phyloP scores from a whole-genome alignment of 2,888 invertebrate species.

The Smittia sp. region DNA sequence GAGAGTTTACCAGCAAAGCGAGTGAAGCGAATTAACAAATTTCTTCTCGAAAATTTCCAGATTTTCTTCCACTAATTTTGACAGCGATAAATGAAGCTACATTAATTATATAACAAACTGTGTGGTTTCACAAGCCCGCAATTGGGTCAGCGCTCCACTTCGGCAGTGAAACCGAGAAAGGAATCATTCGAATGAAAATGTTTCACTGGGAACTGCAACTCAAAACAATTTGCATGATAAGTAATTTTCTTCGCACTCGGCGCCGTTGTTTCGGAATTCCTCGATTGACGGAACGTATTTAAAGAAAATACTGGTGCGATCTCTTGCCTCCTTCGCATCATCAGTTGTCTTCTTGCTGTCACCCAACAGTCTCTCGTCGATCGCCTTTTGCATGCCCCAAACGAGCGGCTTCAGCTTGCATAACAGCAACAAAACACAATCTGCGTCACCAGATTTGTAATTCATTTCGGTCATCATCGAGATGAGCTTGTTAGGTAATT shows the following conservation, averaged over 20 bases:
- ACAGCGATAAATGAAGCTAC: too few relatives aligned
- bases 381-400: conserved; percentile 31
- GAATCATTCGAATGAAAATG: too few relatives aligned
- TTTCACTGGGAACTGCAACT: neutral
- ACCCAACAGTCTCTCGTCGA: neutral
- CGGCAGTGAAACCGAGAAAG: too few relatives aligned
- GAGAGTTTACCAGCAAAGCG: too few relatives aligned
- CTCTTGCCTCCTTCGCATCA: neutral
- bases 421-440: conserved; percentile 13
- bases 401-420: conserved; percentile 32
- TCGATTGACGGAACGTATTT: conserved; percentile 11
- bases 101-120: too few relatives aligned
- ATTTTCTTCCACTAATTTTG: too few relatives aligned
- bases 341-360: neutral
- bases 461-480: neutral
- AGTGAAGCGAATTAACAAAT: too few relatives aligned
- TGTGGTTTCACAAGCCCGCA: too few relatives aligned
- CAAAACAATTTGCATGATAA: conserved; percentile 23
- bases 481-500: neutral
- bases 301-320: neutral
- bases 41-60: too few relatives aligned
- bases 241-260: neutral
- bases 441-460: neutral
- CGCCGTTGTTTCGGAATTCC: conserved; percentile 17
- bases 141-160: too few relatives aligned